These are phyloP conservation scores for Girardinus metallicus DNA, from an alignment of 2,797 vertebrate genomes.

Conservation along the genomic window DNA sequence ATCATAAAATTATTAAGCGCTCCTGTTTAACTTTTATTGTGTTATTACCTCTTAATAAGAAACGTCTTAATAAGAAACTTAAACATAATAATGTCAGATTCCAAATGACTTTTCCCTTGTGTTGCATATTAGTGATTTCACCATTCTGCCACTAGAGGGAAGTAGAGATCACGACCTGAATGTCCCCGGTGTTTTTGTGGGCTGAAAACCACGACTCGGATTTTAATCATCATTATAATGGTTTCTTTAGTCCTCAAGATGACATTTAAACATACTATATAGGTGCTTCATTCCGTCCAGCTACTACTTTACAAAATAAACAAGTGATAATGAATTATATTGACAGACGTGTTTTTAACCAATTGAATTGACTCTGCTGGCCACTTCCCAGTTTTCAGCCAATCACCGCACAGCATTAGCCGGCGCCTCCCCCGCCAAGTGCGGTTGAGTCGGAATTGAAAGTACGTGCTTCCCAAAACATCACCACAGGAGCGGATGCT, in stretches of 20 bases:
- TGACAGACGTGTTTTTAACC: constrained; percentile 51
- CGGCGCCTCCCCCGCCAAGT: constrained; percentile 21
- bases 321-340: background rate
- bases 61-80: background rate
- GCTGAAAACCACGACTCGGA: background rate
- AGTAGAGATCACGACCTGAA: constrained; percentile 7
- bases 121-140: background rate
- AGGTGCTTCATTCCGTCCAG: background rate
- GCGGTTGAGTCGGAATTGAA: constrained; percentile 44
- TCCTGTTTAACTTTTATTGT: background rate
- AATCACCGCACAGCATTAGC: constrained; percentile 48
- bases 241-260: background rate
- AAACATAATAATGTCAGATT: background rate
- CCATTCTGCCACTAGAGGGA: constrained; percentile 44
- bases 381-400: constrained; percentile 48
- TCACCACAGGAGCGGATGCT: background rate
- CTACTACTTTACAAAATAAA: constrained; percentile 3
- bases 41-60: background rate
- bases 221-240: background rate
- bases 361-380: constrained; percentile 30
- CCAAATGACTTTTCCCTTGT: background rate
- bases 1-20: background rate
- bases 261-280: background rate
- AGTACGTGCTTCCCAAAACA: constrained; percentile 9
- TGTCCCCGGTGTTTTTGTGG: too few species aligned